Conservation (phyloP, 2,113 vertebrate species). For the Crypturellus undulatus region DNA sequence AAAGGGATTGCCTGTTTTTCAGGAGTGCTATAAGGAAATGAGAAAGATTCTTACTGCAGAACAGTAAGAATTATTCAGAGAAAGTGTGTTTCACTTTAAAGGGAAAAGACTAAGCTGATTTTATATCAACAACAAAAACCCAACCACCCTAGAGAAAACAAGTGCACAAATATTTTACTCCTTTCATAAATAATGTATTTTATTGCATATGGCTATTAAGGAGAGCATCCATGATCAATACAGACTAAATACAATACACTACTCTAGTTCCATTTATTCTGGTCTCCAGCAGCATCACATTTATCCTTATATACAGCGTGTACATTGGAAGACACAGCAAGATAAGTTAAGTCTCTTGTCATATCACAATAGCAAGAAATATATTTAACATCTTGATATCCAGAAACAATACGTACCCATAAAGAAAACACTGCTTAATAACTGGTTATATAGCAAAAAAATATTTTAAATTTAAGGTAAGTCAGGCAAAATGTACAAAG, state of each 20-base stretch:
- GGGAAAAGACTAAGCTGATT: background rate
- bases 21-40: background rate
- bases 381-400: conserved; percentile 89
- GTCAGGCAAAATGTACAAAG: conserved; percentile 90
- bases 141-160: conserved; percentile 17
- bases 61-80: background rate
- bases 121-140: background rate
- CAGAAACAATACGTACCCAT: conserved; percentile 87
- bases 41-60: background rate
- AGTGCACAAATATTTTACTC: conserved; percentile 8
- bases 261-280: conserved; percentile 88
- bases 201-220: conserved; percentile 98
- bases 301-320: conserved; percentile 90
- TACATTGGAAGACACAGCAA: conserved; percentile 95
- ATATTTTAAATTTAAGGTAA: conserved; percentile 89
- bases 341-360: conserved; percentile 85
- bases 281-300: conserved; percentile 88
- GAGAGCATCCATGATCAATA: conserved; percentile 91
- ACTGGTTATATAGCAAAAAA: conserved; percentile 92
- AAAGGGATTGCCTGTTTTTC: background rate
- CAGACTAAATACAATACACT: conserved; percentile 93
- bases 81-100: background rate
- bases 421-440: conserved; percentile 95
- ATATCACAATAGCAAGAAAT: conserved; percentile 83
- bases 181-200: conserved; percentile 96